Evolutionary conservation across 2,113 vertebrate species (phyloP).

Genomic region (Glaucomys volans): DNA sequence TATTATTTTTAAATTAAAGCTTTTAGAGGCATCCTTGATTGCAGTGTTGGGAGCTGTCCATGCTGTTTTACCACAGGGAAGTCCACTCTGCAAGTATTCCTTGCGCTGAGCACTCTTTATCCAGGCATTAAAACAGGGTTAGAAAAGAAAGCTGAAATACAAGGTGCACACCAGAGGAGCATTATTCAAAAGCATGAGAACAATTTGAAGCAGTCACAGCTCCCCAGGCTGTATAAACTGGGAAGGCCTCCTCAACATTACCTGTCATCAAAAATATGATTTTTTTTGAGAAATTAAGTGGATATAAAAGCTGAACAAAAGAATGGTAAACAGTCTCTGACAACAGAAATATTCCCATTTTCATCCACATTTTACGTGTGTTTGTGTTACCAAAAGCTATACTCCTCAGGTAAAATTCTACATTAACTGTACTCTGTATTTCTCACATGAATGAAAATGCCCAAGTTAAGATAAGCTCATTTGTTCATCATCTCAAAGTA

Average conservation of each 20-base stretch:
- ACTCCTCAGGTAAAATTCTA: constrained; percentile 24
- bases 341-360: background rate
- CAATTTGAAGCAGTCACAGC: constrained; percentile 28
- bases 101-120: constrained; percentile 68
- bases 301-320: constrained; percentile 60
- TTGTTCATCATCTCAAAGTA: constrained; percentile 28
- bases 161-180: constrained; percentile 60
- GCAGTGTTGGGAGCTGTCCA: constrained; percentile 78
- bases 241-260: background rate
- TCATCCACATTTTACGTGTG: background rate
- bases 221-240: constrained; percentile 18
- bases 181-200: constrained; percentile 58
- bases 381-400: background rate
- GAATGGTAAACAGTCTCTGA: background rate
- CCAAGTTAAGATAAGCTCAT: background rate
- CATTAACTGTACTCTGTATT: constrained; percentile 2
- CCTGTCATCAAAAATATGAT: constrained; percentile 22
- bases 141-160: constrained; percentile 64
- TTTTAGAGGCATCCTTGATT: constrained; percentile 81
- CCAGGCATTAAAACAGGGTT: constrained; percentile 62
- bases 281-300: constrained; percentile 56
- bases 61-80: constrained; percentile 75
- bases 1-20: constrained; percentile 81
- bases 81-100: constrained; percentile 73
- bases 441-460: constrained; percentile 23